phyloP scores from a whole-genome alignment of 2,888 invertebrate species.

The Rhimphoctona megacephalus region DNA sequence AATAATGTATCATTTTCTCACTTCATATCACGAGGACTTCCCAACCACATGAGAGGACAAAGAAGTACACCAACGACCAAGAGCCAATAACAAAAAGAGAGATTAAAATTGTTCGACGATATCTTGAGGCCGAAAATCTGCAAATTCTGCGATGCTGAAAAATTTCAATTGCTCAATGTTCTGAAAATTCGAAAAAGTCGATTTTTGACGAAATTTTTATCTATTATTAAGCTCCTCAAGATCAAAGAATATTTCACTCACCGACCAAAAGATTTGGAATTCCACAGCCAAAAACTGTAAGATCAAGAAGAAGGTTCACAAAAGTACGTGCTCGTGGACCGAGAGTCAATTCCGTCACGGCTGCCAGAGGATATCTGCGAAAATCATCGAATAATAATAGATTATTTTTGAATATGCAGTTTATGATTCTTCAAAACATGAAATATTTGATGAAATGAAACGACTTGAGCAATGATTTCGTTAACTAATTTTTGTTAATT shows the following conservation, averaged over 20 bases:
- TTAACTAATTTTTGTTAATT: neutral
- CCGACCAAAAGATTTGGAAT: conserved; percentile 93
- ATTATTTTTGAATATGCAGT: neutral
- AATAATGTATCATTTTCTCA: conserved; percentile 83
- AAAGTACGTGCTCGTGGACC: conserved; percentile 88
- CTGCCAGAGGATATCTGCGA: conserved; percentile 92
- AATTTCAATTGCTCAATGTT: conserved; percentile 49
- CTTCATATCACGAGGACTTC: conserved; percentile 97
- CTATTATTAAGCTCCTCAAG: neutral
- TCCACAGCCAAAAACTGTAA: conserved; percentile 92
- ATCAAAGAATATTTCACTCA: conserved; percentile 78
- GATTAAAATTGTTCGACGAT: conserved; percentile 87
- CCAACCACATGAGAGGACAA: conserved; percentile 94
- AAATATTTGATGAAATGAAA: too few species aligned
- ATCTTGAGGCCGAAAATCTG: conserved; percentile 92
- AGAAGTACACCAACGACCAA: conserved; percentile 90
- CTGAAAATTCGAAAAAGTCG: conserved; percentile 9
- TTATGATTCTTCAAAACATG: too few species aligned
- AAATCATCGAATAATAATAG: conserved; percentile 14
- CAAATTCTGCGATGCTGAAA: conserved; percentile 91
- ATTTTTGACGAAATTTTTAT: conserved; percentile 1
- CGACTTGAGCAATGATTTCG: too few species aligned
- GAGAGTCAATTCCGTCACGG: conserved; percentile 92
- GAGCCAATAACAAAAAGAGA: conserved; percentile 94
- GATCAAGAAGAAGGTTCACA: conserved; percentile 90